Percentiles rank a stretch among this genome's conserved stretches.
Evolutionary conservation across 2,888 invertebrate genomes (phyloP).

Genomic region (Cryptosula pallasiana): DNA sequence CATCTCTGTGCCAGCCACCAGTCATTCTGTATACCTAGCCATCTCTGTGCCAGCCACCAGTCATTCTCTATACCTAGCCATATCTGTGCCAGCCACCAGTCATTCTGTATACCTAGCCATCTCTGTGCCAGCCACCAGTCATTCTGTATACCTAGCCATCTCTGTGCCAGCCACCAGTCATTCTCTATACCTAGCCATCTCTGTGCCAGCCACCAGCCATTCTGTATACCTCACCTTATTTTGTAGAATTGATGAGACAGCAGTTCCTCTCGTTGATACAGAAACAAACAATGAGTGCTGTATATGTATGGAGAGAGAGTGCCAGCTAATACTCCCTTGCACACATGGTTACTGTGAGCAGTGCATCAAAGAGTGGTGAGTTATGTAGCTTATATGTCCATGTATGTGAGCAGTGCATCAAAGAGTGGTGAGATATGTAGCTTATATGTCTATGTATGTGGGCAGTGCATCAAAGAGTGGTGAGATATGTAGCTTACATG

Average conservation of each 20-base stretch:
- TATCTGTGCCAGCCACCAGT: no score
- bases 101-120: no score
- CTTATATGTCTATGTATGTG: not conserved
- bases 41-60: no score
- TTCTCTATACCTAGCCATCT: no score
- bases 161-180: no score
- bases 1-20: no score
- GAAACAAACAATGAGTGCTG: slow-evolving; percentile 60
- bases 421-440: not conserved
- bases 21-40: no score
- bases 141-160: no score
- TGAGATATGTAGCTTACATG: not conserved
- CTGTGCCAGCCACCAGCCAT: no score
- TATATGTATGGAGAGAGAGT: slow-evolving; percentile 67
- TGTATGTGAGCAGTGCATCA: not conserved
- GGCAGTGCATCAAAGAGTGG: not conserved
- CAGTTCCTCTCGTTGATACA: not conserved
- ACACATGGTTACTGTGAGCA: slow-evolving; percentile 66
- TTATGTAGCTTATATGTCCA: slow-evolving; percentile 22
- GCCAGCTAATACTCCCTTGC: slow-evolving; percentile 66
- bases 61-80: no score
- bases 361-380: slow-evolving; percentile 69
- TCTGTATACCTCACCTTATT: no score
- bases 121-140: no score
- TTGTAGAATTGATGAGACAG: not conserved